Evolutionary conservation across 2,888 invertebrate species (phyloP).

Genomic region (Chironomus riparius): DNA sequence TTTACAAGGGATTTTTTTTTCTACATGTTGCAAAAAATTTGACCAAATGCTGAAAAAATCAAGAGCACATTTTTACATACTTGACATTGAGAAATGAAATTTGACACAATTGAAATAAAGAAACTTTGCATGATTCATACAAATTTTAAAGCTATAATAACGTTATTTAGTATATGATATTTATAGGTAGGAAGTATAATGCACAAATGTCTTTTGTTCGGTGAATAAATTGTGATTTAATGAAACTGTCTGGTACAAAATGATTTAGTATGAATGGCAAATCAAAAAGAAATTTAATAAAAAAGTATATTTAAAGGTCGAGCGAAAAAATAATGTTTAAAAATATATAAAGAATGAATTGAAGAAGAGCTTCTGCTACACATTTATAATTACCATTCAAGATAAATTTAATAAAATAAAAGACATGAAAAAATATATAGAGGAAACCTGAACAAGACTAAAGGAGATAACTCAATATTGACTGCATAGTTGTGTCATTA

Average conservation of each 20-base stretch:
- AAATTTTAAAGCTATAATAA: too few relatives aligned
- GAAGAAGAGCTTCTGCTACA: neutral
- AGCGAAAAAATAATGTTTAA: too few relatives aligned
- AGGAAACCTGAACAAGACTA: neutral
- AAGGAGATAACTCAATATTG: neutral
- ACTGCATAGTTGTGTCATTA: too few relatives aligned
- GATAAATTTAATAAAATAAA: neutral
- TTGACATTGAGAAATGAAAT: neutral
- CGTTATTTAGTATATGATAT: too few relatives aligned
- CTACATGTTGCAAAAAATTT: neutral
- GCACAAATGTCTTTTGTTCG: too few relatives aligned
- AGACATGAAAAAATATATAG: neutral
- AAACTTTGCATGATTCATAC: too few relatives aligned
- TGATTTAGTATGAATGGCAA: neutral
- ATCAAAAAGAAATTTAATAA: neutral
- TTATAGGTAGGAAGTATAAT: too few relatives aligned
- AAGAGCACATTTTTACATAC: neutral
- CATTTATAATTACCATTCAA: neutral
- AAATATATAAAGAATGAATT: too few relatives aligned
- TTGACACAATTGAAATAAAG: too few relatives aligned
- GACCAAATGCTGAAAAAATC: neutral
- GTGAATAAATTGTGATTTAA: too few relatives aligned
- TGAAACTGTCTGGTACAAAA: neutral
- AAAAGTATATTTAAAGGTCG: too few relatives aligned
- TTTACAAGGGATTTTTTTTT: neutral